Base-by-base conservation (phyloP, 2,797 vertebrate species). In the Chelmon rostratus region DNA sequence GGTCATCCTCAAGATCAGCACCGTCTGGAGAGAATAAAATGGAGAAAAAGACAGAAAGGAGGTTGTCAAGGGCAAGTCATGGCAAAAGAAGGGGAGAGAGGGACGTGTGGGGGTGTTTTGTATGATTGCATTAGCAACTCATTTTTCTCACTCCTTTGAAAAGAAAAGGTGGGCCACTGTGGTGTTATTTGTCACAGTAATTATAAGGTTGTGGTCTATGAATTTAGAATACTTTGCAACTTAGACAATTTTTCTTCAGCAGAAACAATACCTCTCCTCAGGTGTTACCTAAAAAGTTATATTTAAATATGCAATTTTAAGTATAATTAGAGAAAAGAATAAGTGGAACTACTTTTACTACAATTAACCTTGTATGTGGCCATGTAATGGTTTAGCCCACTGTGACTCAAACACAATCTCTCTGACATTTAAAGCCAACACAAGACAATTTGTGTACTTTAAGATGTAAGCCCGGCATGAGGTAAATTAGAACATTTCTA, bases 1-100 rank as follows among this genome's bases (percentile, higher is more conserved):
- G 98, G 88, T 99, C 98, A 95, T 99, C 98, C 82, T 99, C 98
- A 90, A 98, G 93, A 93, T 99, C 98, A 91, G 94, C 96, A 86
- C 97, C 97, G 90, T 99, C 98, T 99, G 94, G 79, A 96, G 93
- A 78, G 9, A 87, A 53, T 85, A 58, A 81, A 53, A 79, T 6
- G 6, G 11, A 16, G 54, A 47, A 47, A 63, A 35, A 70, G 67
- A 57, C 35, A 72, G 69, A 62, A 49, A 49, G 21, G 44, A 73
- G 19, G 46, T 25, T 31, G 65, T 78, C 18, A 62, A 69, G 59
- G 58, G 44, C 11, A 59, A 65, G 73, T 68, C 15, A 73, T 56
- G 33, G 68, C 23, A 79, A 77, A 44, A 75, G 56, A 64, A 35
- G 53, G 47, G 78, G 52, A 73, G 40, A 79, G 23, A 76, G 47